Evolutionary conservation across 2,888 invertebrate genomes (phyloP).

Genomic region (Amphimallon solstitiale): DNA sequence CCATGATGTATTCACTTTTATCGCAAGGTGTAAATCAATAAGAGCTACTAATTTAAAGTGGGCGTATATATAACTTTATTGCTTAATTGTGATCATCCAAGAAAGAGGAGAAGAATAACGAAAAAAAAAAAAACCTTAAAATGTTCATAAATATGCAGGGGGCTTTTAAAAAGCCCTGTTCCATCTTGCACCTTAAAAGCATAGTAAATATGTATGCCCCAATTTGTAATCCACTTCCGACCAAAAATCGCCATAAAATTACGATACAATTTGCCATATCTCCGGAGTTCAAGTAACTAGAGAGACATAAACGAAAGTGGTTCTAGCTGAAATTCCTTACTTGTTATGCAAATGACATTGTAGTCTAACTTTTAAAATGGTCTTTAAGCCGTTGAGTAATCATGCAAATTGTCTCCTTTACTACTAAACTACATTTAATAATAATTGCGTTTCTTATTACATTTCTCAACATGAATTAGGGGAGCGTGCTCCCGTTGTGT

Average conservation of each 20-base stretch:
- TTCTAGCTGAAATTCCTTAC: conserved; percentile 53
- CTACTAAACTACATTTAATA: conserved; percentile 43
- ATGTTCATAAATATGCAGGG: conserved; percentile 50
- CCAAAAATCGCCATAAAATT: conserved; percentile 54
- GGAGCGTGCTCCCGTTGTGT: conserved; percentile 10
- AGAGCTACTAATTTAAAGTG: conserved; percentile 13
- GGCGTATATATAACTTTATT: conserved; percentile 5
- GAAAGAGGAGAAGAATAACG: conserved; percentile 8
- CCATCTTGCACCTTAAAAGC: conserved; percentile 43
- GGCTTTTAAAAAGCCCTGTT: conserved; percentile 42
- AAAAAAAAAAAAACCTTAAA: conserved; percentile 22
- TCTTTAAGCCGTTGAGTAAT: conserved; percentile 59
- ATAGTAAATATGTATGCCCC: conserved; percentile 49
- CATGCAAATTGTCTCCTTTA: conserved; percentile 55
- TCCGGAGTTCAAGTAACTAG: conserved; percentile 55
- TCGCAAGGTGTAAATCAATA: conserved; percentile 8
- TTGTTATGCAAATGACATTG: conserved; percentile 63
- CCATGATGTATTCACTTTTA: background rate
- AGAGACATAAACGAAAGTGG: conserved; percentile 59
- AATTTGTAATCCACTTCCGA: conserved; percentile 52
- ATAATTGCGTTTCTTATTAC: conserved; percentile 45
- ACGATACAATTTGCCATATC: conserved; percentile 59
- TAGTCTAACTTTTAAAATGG: conserved; percentile 63
- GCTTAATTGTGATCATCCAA: conserved; percentile 16
- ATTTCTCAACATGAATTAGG: conserved; percentile 25